Conservation (phyloP, 2,113 vertebrate genomes). For the Galbula dea region DNA sequence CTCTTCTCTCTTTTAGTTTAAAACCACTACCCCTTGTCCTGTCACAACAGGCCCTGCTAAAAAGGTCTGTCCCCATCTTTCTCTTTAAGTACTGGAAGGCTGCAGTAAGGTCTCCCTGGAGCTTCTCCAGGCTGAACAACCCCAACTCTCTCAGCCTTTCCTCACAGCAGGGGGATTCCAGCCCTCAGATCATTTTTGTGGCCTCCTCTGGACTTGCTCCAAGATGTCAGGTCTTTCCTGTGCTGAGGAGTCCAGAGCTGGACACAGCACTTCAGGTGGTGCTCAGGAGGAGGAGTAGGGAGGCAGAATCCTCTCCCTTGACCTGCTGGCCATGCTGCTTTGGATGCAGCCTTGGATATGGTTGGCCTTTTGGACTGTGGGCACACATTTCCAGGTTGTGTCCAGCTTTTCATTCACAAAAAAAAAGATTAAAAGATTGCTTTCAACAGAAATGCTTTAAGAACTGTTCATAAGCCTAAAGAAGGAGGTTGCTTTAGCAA, state of each 20-base stretch:
- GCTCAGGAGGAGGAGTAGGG: background rate
- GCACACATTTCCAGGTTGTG: background rate
- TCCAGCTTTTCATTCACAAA: background rate
- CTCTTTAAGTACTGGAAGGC: background rate
- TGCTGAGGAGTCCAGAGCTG: background rate
- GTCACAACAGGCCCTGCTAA: background rate
- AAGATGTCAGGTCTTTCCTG: background rate
- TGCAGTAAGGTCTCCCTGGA: background rate
- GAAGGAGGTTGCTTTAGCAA: background rate
- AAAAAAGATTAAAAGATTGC: background rate
- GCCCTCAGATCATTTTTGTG: background rate
- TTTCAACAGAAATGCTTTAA: background rate
- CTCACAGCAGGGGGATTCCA: background rate
- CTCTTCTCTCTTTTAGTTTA: background rate
- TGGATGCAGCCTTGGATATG: background rate
- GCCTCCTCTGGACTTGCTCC: background rate
- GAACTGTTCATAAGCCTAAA: background rate
- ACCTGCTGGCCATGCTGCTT: background rate
- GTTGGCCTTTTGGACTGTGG: background rate
- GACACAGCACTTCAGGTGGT: background rate
- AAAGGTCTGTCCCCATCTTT: background rate
- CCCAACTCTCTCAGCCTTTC: background rate
- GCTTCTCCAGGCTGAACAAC: background rate
- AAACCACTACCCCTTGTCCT: background rate
- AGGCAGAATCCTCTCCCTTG: background rate